These are phyloP conservation scores for Bedellia somnulentella DNA, from an alignment of 2,888 invertebrate genomes.

Conservation along the genomic window DNA sequence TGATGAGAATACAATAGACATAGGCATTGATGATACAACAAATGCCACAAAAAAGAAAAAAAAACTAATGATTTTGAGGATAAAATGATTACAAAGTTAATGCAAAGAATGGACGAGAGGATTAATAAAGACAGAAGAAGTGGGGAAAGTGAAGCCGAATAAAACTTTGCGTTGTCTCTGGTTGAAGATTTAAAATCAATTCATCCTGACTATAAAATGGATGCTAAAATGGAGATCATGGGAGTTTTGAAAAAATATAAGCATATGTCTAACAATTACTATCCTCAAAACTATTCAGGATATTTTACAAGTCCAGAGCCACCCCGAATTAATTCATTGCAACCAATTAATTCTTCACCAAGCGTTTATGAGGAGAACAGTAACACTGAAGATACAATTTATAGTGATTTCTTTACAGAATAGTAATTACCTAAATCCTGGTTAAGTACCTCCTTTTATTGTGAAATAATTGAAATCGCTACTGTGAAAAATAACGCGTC, in stretches of 20 bases:
- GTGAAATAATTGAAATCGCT: conserved; percentile 9
- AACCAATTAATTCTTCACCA: conserved; percentile 13
- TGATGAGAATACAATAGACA: conserved; percentile 12
- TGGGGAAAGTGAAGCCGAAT: conserved; percentile 2
- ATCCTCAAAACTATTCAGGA: conserved; percentile 12
- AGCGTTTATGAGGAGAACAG: conserved; percentile 13
- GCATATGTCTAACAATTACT: conserved; percentile 8
- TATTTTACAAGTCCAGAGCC: conserved; percentile 14
- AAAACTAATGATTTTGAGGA: conserved; percentile 12
- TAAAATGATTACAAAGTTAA: conserved; percentile 5
- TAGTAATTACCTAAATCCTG: conserved; percentile 7
- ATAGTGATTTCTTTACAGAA: conserved; percentile 10
- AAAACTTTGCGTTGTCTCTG: conserved; percentile 5
- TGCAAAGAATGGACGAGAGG: conserved; percentile 2
- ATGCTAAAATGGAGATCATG: conserved; percentile 11
- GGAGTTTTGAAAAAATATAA: conserved; percentile 12
- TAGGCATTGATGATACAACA: conserved; percentile 8
- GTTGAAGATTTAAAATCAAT: conserved; percentile 5
- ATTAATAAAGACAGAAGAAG: conserved; percentile 3
- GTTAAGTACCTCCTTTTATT: conserved; percentile 4
- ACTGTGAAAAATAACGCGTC: too few species aligned
- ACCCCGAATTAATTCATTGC: conserved; percentile 10
- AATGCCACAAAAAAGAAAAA: conserved; percentile 11
- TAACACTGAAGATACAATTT: conserved; percentile 12
- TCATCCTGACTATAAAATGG: conserved; percentile 5